Conservation (phyloP, 2,797 vertebrate species). For the Sebastes nivosus region DNA sequence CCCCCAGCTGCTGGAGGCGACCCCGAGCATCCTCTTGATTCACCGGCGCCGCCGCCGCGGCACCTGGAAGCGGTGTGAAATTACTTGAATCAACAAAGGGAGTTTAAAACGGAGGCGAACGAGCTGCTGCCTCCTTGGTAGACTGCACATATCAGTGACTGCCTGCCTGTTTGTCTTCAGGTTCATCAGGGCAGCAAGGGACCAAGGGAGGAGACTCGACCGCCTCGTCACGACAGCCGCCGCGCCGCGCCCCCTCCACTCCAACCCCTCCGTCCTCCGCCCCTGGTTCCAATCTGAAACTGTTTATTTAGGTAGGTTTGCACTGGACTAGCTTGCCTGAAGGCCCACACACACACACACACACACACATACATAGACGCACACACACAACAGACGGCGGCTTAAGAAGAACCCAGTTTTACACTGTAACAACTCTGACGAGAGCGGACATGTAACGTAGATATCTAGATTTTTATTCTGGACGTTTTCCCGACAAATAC, state of each 20-base stretch:
- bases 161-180: constrained; percentile 14
- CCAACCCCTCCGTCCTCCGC: background rate
- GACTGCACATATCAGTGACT: constrained; percentile 43
- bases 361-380: background rate
- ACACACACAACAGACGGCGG: background rate
- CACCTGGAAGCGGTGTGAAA: constrained; percentile 25
- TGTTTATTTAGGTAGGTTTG: constrained; percentile 70
- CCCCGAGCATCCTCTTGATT: constrained; percentile 20
- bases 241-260: background rate
- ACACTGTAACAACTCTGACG: constrained; percentile 72
- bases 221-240: too few relatives aligned
- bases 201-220: constrained; percentile 22
- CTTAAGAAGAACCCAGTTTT: constrained; percentile 59
- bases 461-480: constrained; percentile 64
- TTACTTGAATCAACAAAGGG: constrained; percentile 79
- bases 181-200: background rate
- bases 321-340: constrained; percentile 68
- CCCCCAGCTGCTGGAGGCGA: constrained; percentile 19
- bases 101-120: constrained; percentile 3
- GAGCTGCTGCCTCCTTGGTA: constrained; percentile 39
- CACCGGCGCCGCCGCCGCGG: constrained; percentile 25
- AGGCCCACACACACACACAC: background rate
- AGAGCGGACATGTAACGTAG: constrained; percentile 31
- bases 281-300: constrained; percentile 36
- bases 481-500: background rate